Evolutionary conservation across 1,140 invertebrate species (phyloP).

Genomic region (Megalonaias nervosa): DNA sequence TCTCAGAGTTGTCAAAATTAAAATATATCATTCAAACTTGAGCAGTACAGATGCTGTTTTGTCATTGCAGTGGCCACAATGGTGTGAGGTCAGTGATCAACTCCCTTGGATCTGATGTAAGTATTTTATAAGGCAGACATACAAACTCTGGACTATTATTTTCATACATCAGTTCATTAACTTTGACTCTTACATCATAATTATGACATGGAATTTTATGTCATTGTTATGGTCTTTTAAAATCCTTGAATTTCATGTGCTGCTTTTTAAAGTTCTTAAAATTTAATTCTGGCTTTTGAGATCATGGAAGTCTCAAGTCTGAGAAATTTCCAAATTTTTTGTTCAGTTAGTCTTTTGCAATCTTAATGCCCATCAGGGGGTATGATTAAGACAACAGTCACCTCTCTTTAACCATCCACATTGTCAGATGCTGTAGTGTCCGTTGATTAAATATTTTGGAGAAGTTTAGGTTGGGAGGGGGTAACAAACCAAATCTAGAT

Average conservation of each 20-base stretch:
- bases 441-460: too few relatives aligned
- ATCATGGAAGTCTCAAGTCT: not conserved
- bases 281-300: too few relatives aligned
- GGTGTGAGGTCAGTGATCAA: conserved; percentile 42
- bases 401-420: too few relatives aligned
- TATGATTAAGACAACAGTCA: too few relatives aligned
- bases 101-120: conserved; percentile 42
- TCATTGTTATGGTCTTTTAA: not conserved
- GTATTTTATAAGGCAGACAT: conserved; percentile 1
- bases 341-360: too few relatives aligned
- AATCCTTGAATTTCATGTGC: not conserved
- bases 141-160: not conserved
- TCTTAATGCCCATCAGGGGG: too few relatives aligned
- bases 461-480: not conserved
- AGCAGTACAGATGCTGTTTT: too few relatives aligned
- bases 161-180: not conserved
- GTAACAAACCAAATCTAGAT: not conserved
- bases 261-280: not conserved
- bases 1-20: too few relatives aligned
- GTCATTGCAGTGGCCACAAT: conserved; percentile 43
- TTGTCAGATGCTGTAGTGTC: too few relatives aligned
- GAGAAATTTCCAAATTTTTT: too few relatives aligned
- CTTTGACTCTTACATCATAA: not conserved
- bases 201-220: not conserved
- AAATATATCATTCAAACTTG: too few relatives aligned